Evolutionary conservation across 2,113 vertebrate species (phyloP).

Genomic region (Gambusia affinis): DNA sequence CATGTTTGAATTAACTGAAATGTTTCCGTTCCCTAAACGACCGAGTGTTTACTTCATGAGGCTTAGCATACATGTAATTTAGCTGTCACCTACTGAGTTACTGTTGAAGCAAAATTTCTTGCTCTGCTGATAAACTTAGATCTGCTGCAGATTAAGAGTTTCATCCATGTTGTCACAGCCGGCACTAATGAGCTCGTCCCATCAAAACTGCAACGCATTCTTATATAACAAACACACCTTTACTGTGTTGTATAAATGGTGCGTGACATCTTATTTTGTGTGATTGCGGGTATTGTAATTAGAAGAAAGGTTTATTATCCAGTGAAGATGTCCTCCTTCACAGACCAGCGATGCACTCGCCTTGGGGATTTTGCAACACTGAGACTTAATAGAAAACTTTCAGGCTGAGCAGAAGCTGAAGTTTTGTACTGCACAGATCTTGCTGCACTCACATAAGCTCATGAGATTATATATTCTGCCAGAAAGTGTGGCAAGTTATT

Average conservation of each 20-base stretch:
- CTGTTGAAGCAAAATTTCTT: slow-evolving; percentile 34
- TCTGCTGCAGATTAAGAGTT: slow-evolving; percentile 19
- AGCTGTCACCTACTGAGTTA: slow-evolving; percentile 29
- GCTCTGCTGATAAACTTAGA: slow-evolving; percentile 6
- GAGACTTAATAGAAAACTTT: slow-evolving; percentile 87
- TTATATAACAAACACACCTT: slow-evolving; percentile 19
- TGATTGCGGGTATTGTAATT: slow-evolving; percentile 80
- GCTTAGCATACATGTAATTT: slow-evolving; percentile 26
- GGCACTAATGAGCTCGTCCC: slow-evolving; percentile 49
- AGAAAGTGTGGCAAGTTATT: slow-evolving; percentile 10
- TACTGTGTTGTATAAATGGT: not conserved
- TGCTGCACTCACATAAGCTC: slow-evolving; percentile 10
- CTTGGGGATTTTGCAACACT: slow-evolving; percentile 76
- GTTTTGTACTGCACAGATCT: slow-evolving; percentile 72
- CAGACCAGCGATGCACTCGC: slow-evolving; percentile 75
- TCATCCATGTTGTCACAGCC: slow-evolving; percentile 22
- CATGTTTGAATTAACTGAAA: slow-evolving; percentile 20
- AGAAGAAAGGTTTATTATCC: slow-evolving; percentile 81
- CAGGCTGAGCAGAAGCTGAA: slow-evolving; percentile 81
- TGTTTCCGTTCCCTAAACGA: slow-evolving; percentile 8
- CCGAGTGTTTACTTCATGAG: slow-evolving; percentile 19
- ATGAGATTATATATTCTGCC: not conserved
- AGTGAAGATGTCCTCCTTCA: slow-evolving; percentile 85
- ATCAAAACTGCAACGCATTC: slow-evolving; percentile 13
- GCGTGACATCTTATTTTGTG: slow-evolving; percentile 32